Evolutionary conservation across 2,888 invertebrate genomes (phyloP).

Genomic region (Polyommatus icarus): DNA sequence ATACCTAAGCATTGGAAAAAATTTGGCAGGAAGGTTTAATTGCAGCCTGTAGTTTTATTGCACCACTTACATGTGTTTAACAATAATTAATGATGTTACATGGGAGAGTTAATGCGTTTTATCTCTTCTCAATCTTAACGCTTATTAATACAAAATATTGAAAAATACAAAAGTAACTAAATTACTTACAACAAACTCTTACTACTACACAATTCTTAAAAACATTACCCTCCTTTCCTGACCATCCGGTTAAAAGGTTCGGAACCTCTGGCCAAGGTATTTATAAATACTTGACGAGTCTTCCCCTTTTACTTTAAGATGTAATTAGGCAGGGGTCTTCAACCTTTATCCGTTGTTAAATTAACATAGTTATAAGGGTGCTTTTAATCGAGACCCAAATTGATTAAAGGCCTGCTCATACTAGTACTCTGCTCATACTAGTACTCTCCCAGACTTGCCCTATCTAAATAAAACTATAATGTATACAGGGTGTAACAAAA

Average conservation of each 20-base stretch:
- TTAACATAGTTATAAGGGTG: conserved; percentile 9
- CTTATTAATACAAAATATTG: too few relatives aligned
- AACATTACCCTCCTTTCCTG: neutral
- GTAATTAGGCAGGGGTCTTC: conserved; percentile 23
- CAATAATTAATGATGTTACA: too few relatives aligned
- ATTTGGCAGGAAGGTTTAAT: too few relatives aligned
- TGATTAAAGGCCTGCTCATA: neutral
- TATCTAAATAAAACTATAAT: neutral
- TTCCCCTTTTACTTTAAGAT: neutral
- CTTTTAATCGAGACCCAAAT: conserved; percentile 23
- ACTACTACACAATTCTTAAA: neutral
- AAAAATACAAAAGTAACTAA: too few relatives aligned
- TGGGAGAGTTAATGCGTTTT: too few relatives aligned
- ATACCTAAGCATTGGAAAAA: too few relatives aligned
- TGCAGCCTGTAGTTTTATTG: too few relatives aligned
- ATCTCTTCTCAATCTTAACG: too few relatives aligned
- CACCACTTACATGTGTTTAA: too few relatives aligned
- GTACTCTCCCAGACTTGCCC: neutral
- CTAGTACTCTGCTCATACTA: neutral
- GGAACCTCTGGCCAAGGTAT: neutral
- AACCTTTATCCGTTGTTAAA: conserved; percentile 2
- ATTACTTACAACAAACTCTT: too few relatives aligned
- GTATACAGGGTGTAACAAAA: too few relatives aligned
- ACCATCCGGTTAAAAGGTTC: neutral
- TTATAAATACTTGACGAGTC: neutral